Base-by-base conservation (phyloP, 2,888 invertebrate species). In the Amphiduros pacificus region DNA sequence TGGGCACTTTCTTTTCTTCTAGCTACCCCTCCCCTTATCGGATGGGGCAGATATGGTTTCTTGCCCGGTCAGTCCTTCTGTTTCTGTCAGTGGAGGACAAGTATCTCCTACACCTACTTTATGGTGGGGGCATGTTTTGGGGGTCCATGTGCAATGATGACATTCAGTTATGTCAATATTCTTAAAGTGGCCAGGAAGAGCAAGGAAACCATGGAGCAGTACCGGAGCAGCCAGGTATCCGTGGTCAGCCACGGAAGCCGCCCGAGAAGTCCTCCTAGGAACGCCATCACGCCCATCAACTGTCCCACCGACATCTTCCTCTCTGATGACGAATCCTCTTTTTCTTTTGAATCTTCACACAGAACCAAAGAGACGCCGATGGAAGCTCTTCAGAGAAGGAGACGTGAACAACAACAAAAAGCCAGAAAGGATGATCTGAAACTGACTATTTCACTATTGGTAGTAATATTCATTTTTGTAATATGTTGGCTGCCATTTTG, bases 401-500 rank as follows among this genome's bases (percentile, higher is more conserved):
- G 32, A 27, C 31, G 22, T 6, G 20, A 32, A 29, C 28, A 29
- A 20, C 14, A 17, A 20, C 24, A 17, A 6, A 54, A 27, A 49
- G 27, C 40, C 14, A 27, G 63, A 22, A 62, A 60, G 1, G 74
- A 76, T 36, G 77, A 78, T 51, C 61, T 74, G 27, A 67, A 70
- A 31, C 64, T 78, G 11, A 68, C 77, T 0, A 49, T 64, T 20
- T 67, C 74, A 0, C 56, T 78, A 2, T 65, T 75, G 20, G 68
- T 77, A 6, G 73, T 77, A 17, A 73, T 78, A 26, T 44, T 73
- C 1, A 55, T 72, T 17, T 78, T 78, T 63, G 71, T 77, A 5
- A 52, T 77, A n/a, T 74, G 74, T 53, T 78, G 78, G 78, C 54
- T 77, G 6, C 77, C 78, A 1, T 78, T 74, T 61, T 78, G 78